Conservation (phyloP, 2,113 vertebrate genomes). For the Beaufortia kweichowensis region DNA sequence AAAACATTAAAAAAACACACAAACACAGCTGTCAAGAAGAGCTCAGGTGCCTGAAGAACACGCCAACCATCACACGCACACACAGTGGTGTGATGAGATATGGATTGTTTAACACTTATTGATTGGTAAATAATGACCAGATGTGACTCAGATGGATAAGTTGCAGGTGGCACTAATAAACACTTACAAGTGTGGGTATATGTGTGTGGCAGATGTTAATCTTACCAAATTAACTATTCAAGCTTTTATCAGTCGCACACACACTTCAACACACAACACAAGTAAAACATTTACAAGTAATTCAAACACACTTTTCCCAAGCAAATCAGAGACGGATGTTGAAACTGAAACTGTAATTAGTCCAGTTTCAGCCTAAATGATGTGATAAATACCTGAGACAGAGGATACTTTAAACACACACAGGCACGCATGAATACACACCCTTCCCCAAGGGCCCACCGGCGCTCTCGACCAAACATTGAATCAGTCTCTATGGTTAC, state of each 20-base stretch:
- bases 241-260: not conserved
- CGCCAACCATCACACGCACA: slow-evolving; percentile 6
- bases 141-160: slow-evolving; percentile 41
- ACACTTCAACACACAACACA: not conserved
- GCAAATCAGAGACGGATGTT: not conserved
- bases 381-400: slow-evolving; percentile 18
- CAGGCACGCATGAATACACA: slow-evolving; percentile 41
- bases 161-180: slow-evolving; percentile 2
- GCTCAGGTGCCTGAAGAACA: slow-evolving; percentile 5
- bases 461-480: slow-evolving; percentile 43
- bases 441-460: slow-evolving; percentile 46
- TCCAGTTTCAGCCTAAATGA: slow-evolving; percentile 8
- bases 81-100: slow-evolving; percentile 5
- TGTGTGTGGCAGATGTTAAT: slow-evolving; percentile 20
- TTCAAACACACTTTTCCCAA: not conserved
- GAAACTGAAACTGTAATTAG: not conserved
- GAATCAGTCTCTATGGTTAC: slow-evolving; percentile 50
- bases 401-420: slow-evolving; percentile 40
- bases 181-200: not conserved
- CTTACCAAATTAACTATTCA: slow-evolving; percentile 13
- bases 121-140: slow-evolving; percentile 27
- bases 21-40: slow-evolving; percentile 36
- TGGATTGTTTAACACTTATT: slow-evolving; percentile 10
- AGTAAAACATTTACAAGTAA: not conserved
- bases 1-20: slow-evolving; percentile 36